phyloP scores from a whole-genome alignment of 2,888 invertebrate species.

The Xanthorhoe designata region DNA sequence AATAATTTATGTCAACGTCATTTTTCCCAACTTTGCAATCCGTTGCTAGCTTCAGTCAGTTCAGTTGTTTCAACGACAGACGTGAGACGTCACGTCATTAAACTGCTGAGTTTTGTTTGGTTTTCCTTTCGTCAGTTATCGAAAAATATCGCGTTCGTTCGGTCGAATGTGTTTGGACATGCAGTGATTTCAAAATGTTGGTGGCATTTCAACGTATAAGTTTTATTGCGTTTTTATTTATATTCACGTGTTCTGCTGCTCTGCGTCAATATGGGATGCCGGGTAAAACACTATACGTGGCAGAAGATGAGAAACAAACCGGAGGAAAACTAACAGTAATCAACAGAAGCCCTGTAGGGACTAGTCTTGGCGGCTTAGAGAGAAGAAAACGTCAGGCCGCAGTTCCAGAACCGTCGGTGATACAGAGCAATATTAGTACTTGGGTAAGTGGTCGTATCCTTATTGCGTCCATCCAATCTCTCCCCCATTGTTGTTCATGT shows the following conservation, averaged over 20 bases:
- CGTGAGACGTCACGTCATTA: neutral
- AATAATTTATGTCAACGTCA: slow-evolving; percentile 1
- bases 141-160: slow-evolving; percentile 58
- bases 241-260: slow-evolving; percentile 62
- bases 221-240: slow-evolving; percentile 63
- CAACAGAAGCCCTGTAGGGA: slow-evolving; percentile 59
- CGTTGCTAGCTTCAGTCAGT: slow-evolving; percentile 16
- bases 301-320: slow-evolving; percentile 53
- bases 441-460: slow-evolving; percentile 69
- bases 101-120: neutral
- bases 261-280: slow-evolving; percentile 63
- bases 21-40: neutral
- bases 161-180: slow-evolving; percentile 63
- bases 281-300: slow-evolving; percentile 71
- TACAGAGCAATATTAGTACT: slow-evolving; percentile 74
- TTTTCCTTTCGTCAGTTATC: slow-evolving; percentile 9
- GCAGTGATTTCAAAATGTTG: slow-evolving; percentile 82
- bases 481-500: slow-evolving; percentile 59
- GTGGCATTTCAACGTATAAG: slow-evolving; percentile 65
- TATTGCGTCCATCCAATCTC: slow-evolving; percentile 38
- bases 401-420: slow-evolving; percentile 58
- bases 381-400: slow-evolving; percentile 75
- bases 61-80: neutral
- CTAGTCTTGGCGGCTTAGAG: slow-evolving; percentile 52
- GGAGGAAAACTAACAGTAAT: slow-evolving; percentile 64